Base-by-base conservation (phyloP, 2,888 invertebrate species). In the Lasioglossum malachurum region DNA sequence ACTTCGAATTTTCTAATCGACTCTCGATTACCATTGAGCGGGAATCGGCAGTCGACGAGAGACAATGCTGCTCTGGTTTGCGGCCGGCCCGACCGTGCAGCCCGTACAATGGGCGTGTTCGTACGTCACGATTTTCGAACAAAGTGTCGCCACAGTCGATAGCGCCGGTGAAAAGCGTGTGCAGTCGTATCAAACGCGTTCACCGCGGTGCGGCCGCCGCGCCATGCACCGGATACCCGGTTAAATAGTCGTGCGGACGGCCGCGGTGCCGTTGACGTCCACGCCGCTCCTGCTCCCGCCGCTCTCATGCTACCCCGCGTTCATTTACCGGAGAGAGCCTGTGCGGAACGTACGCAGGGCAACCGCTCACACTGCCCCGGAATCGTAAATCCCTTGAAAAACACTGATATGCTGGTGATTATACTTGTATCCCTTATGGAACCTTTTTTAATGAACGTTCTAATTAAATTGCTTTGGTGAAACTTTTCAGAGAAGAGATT, bases 181-280 rank as follows among this genome's bases (percentile, higher is more conserved):
- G 46, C 77, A 23, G 46, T 4, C 46, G 35, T 78, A 69, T 79
- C 72, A 76, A 78, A 80, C 76, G 60, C 72, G 75, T 75, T 27
- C 64, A 27, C 64, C 74, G 67, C 64, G 75, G 57, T 57, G 44
- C 19, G n/a, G 49, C 49, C 23, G 38, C 31, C 44, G 44, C 57
- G 75, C 46, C 75, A 72, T 53, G 60, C 83, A 31, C 72, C 85
- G 85, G 79, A 76, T 64, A 71, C 75, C 71, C 80, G 77, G 75
- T 81, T 82, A 86, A 87, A 86, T 82, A 84, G 81, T 79, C 78
- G 57, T 73, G 69, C 69, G 82, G 75, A 74, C 64, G 75, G 80
- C 41, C 75, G 38, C 38, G 82, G 49, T 53, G 72, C 27, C 38
- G 46, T 57, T 44, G 73, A 75, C 53, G 80, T 10, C 49, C 19